Base-by-base conservation (phyloP, 2,888 invertebrate species). In the Calameuta filiformis region DNA sequence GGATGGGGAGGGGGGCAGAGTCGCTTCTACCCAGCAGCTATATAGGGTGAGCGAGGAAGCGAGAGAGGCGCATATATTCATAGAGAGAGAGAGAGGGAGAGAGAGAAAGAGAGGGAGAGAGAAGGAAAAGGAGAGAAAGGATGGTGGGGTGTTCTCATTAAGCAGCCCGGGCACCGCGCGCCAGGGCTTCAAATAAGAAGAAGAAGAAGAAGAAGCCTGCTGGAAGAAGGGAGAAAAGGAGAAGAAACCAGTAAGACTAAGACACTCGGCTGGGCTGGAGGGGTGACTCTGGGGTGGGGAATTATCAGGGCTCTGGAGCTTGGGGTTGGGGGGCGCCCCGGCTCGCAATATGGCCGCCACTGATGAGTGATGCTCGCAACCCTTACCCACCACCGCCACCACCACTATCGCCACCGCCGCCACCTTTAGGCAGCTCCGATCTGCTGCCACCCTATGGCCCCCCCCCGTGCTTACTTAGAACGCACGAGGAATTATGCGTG, bases 281-380 rank as follows among this genome's bases (percentile, higher is more conserved):
- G 81, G 80, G 78, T 75, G 79, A 81, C 77, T 77, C 80, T 75
- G 80, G 83, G 81, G 85, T 86, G 88, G 88, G 86, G 88, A 91
- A 91, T 90, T 90, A 90, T 91, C 91, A 89, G 88, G 87, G 87
- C 88, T 89, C 89, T 85, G 82, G 83, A 79, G 84, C 85, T 83
- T 81, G 82, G 85, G 84, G 84, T 80, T 83, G 81, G 83, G 85
- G 56, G 81, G 82, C 35, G 81, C 81, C 77, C 71, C 80, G 84
- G 87, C 85, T 87, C 87, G 89, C 90, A 90, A 90, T 91, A 91
- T 91, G 90, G 91, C 90, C 88, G 91, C 88, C 88, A 85, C 89
- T 90, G 90, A 91, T 91, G 91, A 91, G 90, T 86, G 90, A 91
- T 91, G 89, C 90, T 89, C 89, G 88, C 88, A 90, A 90, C 89